Base-by-base conservation (phyloP, 2,797 vertebrate genomes). In the Sylvilagus floridanus region DNA sequence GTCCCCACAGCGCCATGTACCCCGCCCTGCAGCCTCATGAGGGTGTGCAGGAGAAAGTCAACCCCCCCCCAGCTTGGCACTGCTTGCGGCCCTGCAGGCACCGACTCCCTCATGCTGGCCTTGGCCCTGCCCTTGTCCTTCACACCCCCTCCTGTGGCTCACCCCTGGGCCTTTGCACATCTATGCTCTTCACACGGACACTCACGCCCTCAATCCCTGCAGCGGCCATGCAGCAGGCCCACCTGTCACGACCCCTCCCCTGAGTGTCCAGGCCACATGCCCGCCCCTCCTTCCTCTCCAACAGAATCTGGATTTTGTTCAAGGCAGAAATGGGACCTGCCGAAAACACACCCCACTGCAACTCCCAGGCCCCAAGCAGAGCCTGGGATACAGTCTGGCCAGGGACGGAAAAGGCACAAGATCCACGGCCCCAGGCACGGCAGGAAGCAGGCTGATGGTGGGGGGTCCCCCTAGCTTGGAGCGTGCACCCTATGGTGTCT, bases 41-140 rank as follows among this genome's bases (percentile, higher is more conserved):
- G 47, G 10, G 50, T 21, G 1, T 22, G 5, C 66, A 60, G 30
- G 28, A 62, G 77, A 32, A 16, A 11, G 5, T 22, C 30, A 5
- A 8, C 42, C 42, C 42, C 42, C 28, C 3, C n/a, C 5, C 0
- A 0, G 84, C 24, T 12, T 13, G 26, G 65, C 16, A 0, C 5
- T 66, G 52, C 66, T 19, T 54, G n/a, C 13, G 24, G 81, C 62
- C 60, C 69, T 19, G 7, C 0, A 7, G 37, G 10, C 66, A 65
- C 68, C 5, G 1, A 62, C 37, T 30, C 11, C 32, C 2, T 0
- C 32, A 3, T 2, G 5, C 28, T 2, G 4, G 8, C 37, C 75
- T 30, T 13, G 24, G 63, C 65, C 19, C 2, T 0, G 52, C 19
- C 37, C 37, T 37, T 17, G 7, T 26, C 73, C 69, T 30, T 22